These are phyloP conservation scores for Iphiclides podalirius DNA, from an alignment of 2,888 invertebrate genomes.

Conservation along the genomic window DNA sequence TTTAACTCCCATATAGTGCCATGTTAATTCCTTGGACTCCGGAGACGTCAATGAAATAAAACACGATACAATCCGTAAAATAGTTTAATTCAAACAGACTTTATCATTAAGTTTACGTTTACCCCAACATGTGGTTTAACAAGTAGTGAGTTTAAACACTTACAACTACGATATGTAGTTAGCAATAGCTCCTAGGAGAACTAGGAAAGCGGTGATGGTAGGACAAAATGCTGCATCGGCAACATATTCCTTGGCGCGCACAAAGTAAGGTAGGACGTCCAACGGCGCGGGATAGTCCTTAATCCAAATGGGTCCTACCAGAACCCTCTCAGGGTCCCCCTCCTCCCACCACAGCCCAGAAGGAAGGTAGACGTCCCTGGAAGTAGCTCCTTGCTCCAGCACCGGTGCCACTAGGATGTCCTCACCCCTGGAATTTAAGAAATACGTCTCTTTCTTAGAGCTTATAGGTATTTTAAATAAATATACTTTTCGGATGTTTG, in stretches of 20 bases:
- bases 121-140: too few species aligned
- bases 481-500: too few species aligned
- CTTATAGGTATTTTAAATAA: too few species aligned
- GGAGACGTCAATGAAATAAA: too few species aligned
- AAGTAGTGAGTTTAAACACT: too few species aligned
- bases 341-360: constrained; percentile 86
- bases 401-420: constrained; percentile 89
- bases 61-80: too few species aligned
- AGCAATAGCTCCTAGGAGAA: constrained; percentile 42
- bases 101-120: too few species aligned
- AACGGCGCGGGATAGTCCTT: constrained; percentile 83
- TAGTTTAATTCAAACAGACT: too few species aligned
- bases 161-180: constrained; percentile 24
- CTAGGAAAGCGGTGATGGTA: constrained; percentile 34
- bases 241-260: constrained; percentile 35
- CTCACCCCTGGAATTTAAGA: constrained; percentile 84
- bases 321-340: constrained; percentile 57
- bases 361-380: constrained; percentile 88
- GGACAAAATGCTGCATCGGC: constrained; percentile 33
- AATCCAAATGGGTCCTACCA: constrained; percentile 82
- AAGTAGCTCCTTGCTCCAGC: constrained; percentile 78
- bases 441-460: too few species aligned
- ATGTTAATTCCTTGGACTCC: too few species aligned
- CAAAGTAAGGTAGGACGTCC: constrained; percentile 85
- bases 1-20: too few species aligned